phyloP scores from a whole-genome alignment of 1,140 invertebrate species.

The Diorhabda elongata region DNA sequence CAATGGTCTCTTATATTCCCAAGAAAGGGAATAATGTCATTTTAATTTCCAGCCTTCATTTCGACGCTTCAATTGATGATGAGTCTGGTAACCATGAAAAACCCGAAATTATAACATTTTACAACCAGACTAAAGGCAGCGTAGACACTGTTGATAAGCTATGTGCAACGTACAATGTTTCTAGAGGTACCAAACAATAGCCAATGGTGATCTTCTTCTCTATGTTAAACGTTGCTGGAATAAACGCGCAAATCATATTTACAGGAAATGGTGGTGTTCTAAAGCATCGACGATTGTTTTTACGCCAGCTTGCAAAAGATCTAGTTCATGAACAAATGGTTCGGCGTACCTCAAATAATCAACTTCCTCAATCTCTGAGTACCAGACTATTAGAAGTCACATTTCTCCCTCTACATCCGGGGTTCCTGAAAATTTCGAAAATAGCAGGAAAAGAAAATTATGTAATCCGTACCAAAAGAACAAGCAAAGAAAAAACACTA shows the following conservation, averaged over 20 bases:
- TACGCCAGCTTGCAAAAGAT: no score
- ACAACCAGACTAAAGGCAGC: conserved; percentile 38
- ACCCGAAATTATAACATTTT: conserved; percentile 37
- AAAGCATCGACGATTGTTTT: no score
- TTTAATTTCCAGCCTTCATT: conserved; percentile 33
- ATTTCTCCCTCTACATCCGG: no score
- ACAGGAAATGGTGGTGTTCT: no score
- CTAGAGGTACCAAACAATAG: conserved; percentile 32
- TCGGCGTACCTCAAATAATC: no score
- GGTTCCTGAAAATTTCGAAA: no score
- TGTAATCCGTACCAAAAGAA: no score
- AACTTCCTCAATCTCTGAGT: no score
- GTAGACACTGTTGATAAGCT: conserved; percentile 46
- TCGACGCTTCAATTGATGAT: conserved; percentile 26
- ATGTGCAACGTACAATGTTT: conserved; percentile 32
- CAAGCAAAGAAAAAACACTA: no score
- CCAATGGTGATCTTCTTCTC: conserved; percentile 37
- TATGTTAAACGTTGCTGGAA: conserved; percentile 39
- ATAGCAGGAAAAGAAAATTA: no score
- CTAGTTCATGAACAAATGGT: no score
- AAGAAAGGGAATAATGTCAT: conserved; percentile 32
- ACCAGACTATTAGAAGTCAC: no score
- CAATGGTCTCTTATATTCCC: conserved; percentile 36
- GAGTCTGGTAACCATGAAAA: conserved; percentile 19
- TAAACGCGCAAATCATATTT: conserved; percentile 26